Conservation (phyloP, 2,113 vertebrate species). For the Oncorhynchus mykiss region DNA sequence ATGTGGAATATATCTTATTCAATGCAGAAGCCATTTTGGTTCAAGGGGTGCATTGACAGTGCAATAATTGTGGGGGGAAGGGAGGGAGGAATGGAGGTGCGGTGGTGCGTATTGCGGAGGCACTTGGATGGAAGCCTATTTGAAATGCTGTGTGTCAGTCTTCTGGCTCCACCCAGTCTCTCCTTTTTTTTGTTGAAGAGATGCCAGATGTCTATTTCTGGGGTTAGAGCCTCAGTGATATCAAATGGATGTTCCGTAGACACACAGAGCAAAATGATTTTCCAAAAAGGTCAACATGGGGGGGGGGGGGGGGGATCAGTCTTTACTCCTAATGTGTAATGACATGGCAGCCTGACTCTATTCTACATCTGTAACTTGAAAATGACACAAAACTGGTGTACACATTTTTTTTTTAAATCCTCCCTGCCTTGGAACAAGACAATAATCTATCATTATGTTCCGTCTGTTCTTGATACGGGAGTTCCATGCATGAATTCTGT, state of each 20-base stretch:
- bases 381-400: no score
- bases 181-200: background rate
- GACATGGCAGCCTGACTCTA: no score
- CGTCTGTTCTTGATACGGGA: no score
- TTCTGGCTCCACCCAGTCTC: constrained; percentile 23
- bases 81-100: constrained; percentile 23
- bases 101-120: constrained; percentile 23
- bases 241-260: background rate
- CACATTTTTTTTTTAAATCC: no score
- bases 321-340: no score
- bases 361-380: no score
- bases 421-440: no score
- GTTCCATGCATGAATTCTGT: no score
- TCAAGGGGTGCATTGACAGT: constrained; percentile 39
- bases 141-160: constrained; percentile 41
- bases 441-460: no score
- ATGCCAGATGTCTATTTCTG: background rate
- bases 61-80: constrained; percentile 38
- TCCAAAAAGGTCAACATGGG: no score
- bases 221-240: background rate
- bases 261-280: background rate
- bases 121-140: constrained; percentile 38
- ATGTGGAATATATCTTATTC: constrained; percentile 26
- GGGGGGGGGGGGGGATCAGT: no score
- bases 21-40: constrained; percentile 49